phyloP scores from a whole-genome alignment of 1,140 invertebrate species.

The Aphidius gifuensis region DNA sequence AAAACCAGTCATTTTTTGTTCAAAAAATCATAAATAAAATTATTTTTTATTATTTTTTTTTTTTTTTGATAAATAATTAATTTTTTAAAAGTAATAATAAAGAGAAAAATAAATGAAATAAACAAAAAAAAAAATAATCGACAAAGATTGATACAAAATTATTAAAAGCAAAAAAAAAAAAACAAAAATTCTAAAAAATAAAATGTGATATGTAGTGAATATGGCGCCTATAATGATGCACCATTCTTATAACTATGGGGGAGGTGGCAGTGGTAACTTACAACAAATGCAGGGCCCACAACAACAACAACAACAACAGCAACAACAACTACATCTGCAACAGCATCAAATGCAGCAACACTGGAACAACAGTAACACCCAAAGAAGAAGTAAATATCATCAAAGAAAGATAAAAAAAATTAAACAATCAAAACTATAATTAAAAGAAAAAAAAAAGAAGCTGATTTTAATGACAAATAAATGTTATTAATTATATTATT shows the following conservation, averaged over 20 bases:
- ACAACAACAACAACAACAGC: slow-evolving; percentile 52
- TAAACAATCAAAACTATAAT: slow-evolving; percentile 22
- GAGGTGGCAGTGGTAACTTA: slow-evolving; percentile 58
- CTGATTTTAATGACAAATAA: neutral
- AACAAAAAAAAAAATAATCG: slow-evolving; percentile 7
- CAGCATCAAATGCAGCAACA: slow-evolving; percentile 59
- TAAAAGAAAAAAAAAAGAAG: neutral
- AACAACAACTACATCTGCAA: slow-evolving; percentile 44
- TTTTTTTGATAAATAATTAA: neutral
- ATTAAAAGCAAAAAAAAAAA: slow-evolving; percentile 15
- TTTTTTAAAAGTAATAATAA: neutral
- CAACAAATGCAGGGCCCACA: slow-evolving; percentile 58
- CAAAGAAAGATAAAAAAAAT: slow-evolving; percentile 35
- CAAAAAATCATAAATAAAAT: too few species aligned
- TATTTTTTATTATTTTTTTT: too few species aligned
- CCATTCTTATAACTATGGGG: slow-evolving; percentile 62
- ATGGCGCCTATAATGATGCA: slow-evolving; percentile 60
- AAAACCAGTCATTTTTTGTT: too few species aligned
- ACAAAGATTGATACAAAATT: slow-evolving; percentile 6
- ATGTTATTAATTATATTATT: too few species aligned
- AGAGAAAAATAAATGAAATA: neutral
- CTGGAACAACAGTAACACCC: slow-evolving; percentile 59
- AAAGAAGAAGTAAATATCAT: slow-evolving; percentile 60
- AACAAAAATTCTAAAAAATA: slow-evolving; percentile 44
- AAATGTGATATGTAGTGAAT: slow-evolving; percentile 56